Percentiles rank a stretch among this genome's conserved stretches.
Evolutionary conservation across 2,888 invertebrate species (phyloP).

Genomic region (Argyra leucocephala): DNA sequence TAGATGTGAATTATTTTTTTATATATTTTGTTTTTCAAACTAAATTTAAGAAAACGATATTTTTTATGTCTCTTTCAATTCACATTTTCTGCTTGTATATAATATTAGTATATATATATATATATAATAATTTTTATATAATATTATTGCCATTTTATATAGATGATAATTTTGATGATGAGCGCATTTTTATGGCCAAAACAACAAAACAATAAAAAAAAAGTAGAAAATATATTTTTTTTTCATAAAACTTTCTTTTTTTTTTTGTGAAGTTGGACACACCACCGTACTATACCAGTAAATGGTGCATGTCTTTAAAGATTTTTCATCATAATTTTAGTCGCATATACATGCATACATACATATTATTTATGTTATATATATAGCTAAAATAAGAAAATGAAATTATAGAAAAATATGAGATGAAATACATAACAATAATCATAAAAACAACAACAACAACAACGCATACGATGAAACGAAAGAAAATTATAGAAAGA

Average conservation of each 20-base stretch:
- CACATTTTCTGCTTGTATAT: background rate
- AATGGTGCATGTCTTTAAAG: background rate
- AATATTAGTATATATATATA: background rate
- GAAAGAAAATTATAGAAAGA: too few species aligned
- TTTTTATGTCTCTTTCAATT: background rate
- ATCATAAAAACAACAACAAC: too few species aligned
- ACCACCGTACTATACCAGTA: background rate
- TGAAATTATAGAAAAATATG: too few species aligned
- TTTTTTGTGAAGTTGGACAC: too few species aligned
- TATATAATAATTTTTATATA: background rate
- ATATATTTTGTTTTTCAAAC: background rate
- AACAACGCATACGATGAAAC: too few species aligned
- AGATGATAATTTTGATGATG: background rate
- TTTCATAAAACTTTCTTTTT: too few species aligned
- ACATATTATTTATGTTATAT: too few species aligned
- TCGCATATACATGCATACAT: background rate
- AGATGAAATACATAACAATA: too few species aligned
- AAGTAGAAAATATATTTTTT: too few species aligned
- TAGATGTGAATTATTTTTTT: background rate
- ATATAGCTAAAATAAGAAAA: background rate
- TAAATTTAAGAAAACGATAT: too few species aligned
- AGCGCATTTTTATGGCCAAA: conserved; percentile 1
- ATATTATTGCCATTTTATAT: background rate
- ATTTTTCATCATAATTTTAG: background rate
- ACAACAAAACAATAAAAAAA: background rate